A percentile compares a stretch with the other conserved stretches of the same genome.
phyloP scores from a whole-genome alignment of 2,113 vertebrate genomes.

The Mola mola region DNA sequence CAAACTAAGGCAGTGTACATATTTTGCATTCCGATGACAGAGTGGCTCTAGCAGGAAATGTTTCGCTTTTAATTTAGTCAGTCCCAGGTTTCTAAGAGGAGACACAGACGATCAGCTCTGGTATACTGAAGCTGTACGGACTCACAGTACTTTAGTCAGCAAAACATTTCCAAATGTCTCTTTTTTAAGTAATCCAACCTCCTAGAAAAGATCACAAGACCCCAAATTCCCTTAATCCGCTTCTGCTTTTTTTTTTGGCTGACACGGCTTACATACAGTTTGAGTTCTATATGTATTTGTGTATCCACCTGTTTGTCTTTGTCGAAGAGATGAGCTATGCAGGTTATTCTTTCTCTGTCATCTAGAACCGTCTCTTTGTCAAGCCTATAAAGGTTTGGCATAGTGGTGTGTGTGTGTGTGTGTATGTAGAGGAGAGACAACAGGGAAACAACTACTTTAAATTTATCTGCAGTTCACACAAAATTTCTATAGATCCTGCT shows the following conservation, averaged over 20 bases:
- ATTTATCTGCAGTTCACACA: too few species aligned
- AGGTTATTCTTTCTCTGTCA: constrained; percentile 28
- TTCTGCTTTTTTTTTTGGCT: background rate
- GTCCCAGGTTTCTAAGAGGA: background rate
- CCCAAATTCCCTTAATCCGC: background rate
- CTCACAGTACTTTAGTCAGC: constrained; percentile 14
- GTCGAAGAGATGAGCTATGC: constrained; percentile 21
- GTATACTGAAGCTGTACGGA: background rate
- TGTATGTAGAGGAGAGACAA: background rate
- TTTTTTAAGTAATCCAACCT: background rate
- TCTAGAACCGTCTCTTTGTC: constrained; percentile 62
- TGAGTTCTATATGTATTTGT: background rate
- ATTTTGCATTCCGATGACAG: too few species aligned
- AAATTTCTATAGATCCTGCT: too few species aligned
- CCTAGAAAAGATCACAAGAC: background rate
- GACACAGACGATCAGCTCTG: background rate
- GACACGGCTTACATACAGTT: too few species aligned
- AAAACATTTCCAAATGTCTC: background rate
- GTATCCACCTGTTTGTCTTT: constrained; percentile 9
- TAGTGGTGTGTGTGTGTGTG: constrained; percentile 15
- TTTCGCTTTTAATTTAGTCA: background rate
- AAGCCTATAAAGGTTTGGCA: background rate
- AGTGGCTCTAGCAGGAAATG: background rate
- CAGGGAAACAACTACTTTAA: too few species aligned
- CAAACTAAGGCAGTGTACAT: too few species aligned